These are phyloP conservation scores for Tromatobia lineatoria DNA, from an alignment of 2,888 invertebrate species.

Conservation along the genomic window DNA sequence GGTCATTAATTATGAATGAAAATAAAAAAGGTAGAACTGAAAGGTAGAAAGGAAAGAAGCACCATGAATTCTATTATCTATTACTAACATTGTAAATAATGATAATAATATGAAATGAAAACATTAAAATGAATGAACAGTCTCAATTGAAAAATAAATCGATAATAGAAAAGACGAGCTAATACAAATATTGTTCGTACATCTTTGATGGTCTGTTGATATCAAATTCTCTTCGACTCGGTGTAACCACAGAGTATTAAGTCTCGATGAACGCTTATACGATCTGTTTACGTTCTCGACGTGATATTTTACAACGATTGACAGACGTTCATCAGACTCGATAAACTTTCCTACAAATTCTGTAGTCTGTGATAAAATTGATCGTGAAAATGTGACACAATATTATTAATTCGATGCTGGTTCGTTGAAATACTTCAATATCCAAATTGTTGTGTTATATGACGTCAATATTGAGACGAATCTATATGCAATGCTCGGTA, in stretches of 20 bases:
- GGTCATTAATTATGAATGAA: too few species aligned
- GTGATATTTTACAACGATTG: background rate
- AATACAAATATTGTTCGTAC: background rate
- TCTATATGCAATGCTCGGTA: too few species aligned
- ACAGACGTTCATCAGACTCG: background rate
- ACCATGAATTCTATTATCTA: too few species aligned
- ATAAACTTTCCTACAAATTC: background rate
- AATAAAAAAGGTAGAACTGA: too few species aligned
- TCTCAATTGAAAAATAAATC: background rate
- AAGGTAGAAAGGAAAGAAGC: too few species aligned
- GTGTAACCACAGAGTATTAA: background rate
- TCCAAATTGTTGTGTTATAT: too few species aligned
- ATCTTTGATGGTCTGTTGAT: slow-evolving; percentile 4
- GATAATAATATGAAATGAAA: background rate
- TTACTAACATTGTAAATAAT: background rate
- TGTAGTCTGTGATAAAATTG: background rate
- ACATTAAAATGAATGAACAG: background rate
- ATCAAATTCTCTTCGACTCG: background rate
- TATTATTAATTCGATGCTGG: background rate
- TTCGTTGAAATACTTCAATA: background rate
- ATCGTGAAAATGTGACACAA: background rate
- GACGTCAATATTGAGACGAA: too few species aligned
- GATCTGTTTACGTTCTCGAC: background rate
- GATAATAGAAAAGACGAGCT: background rate
- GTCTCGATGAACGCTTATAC: background rate